Conservation (phyloP, 2,888 invertebrate genomes). For the Sinotaia quadrata region DNA sequence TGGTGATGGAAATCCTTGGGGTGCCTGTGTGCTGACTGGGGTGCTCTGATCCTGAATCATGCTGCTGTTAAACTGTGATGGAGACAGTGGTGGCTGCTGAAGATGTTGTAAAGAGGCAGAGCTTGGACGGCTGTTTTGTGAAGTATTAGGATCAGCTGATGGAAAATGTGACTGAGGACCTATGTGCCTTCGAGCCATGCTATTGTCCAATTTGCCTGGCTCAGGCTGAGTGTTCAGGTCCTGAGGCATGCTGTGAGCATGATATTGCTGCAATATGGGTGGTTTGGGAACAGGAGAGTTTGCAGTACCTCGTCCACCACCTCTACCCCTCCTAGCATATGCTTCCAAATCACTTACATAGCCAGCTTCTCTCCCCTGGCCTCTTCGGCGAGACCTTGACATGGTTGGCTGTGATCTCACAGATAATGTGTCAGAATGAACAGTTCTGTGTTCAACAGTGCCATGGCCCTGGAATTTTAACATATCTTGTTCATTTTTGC, state of each 20-base stretch:
- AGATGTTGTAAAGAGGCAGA: conserved; percentile 25
- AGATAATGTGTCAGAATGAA: conserved; percentile 28
- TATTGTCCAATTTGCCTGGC: background rate
- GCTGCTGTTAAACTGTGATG: conserved; percentile 49
- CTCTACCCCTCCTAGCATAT: conserved; percentile 45
- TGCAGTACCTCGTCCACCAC: conserved; percentile 28
- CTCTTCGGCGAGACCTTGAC: conserved; percentile 21
- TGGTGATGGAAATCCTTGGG: conserved; percentile 26
- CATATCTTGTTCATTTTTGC: conserved; percentile 63
- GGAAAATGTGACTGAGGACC: conserved; percentile 19
- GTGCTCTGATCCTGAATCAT: conserved; percentile 58
- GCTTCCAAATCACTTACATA: conserved; percentile 67
- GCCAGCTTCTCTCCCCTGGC: conserved; percentile 45
- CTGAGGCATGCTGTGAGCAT: conserved; percentile 28
- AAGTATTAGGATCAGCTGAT: background rate
- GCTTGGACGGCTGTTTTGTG: conserved; percentile 21
- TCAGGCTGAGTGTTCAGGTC: conserved; percentile 16
- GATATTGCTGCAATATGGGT: background rate
- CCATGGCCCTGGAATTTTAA: conserved; percentile 39
- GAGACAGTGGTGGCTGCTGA: conserved; percentile 40
- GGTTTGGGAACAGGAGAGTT: conserved; percentile 17
- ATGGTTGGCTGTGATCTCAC: conserved; percentile 34
- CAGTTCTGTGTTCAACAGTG: conserved; percentile 14
- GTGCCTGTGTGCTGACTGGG: conserved; percentile 44
- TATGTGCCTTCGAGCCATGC: conserved; percentile 7